Conservation (phyloP, 2,888 invertebrate species). For the Sabatieria punctata region DNA sequence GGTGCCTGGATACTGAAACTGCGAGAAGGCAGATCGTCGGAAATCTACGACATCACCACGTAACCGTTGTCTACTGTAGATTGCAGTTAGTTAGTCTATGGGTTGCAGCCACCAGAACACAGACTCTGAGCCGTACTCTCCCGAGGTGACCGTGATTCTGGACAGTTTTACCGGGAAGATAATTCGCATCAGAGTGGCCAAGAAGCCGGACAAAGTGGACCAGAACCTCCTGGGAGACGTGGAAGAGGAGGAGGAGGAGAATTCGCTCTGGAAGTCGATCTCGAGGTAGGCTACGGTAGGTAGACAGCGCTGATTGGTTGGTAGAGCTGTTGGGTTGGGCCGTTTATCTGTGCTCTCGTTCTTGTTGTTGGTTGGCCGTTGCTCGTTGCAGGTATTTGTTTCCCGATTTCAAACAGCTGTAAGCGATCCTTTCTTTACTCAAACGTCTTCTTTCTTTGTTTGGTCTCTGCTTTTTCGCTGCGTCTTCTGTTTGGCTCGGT, state of each 20-base stretch:
- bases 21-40: conserved; percentile 76
- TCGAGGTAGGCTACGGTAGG: conserved; percentile 64
- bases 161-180: conserved; percentile 64
- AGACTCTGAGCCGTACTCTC: conserved; percentile 28
- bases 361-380: not conserved
- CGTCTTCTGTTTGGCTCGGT: not conserved
- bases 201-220: conserved; percentile 68
- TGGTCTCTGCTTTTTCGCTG: not conserved
- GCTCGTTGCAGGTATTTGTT: no score
- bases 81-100: not conserved
- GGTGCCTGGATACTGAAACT: conserved; percentile 80
- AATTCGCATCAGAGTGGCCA: conserved; percentile 46
- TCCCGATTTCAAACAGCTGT: no score
- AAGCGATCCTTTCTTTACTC: no score
- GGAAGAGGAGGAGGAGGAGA: conserved; percentile 34
- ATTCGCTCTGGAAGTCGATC: conserved; percentile 70
- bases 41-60: conserved; percentile 71
- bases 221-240: conserved; percentile 70
- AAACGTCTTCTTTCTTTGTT: not conserved
- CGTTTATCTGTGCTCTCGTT: conserved; percentile 3
- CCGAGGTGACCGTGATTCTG: conserved; percentile 31
- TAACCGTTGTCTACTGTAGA: no score
- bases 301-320: not conserved
- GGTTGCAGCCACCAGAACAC: conserved; percentile 31
- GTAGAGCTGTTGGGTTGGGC: not conserved